These are phyloP conservation scores for Crotalus viridis DNA, from an alignment of 2,113 vertebrate species.

Conservation along the genomic window DNA sequence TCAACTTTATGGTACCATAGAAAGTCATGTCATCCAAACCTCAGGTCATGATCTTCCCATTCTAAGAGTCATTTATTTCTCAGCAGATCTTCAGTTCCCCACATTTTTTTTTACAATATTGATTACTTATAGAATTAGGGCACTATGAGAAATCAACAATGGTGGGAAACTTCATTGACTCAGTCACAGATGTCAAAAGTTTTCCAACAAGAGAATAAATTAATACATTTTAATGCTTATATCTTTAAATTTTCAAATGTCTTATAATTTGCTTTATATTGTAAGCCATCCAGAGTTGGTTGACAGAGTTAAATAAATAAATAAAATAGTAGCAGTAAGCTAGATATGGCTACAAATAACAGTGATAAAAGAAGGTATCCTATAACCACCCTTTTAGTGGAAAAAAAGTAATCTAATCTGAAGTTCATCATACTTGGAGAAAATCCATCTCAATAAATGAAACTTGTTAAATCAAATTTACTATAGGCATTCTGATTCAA, in stretches of 20 bases:
- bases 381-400: neutral
- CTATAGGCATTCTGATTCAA: neutral
- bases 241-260: neutral
- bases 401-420: neutral
- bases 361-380: neutral
- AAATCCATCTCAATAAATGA: neutral
- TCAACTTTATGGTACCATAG: neutral
- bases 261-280: neutral
- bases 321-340: neutral
- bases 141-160: neutral
- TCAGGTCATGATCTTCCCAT: neutral
- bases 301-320: too few relatives aligned
- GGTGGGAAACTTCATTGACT: neutral
- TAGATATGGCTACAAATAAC: neutral
- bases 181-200: neutral
- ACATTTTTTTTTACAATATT: neutral
- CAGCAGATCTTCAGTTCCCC: neutral
- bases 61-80: neutral
- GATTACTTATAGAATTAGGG: neutral
- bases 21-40: neutral
- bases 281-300: neutral
- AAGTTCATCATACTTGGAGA: neutral
- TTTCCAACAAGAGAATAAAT: neutral
- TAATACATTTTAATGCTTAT: neutral
- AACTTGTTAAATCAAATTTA: neutral